These are phyloP conservation scores for Psammodynastes pulverulentus DNA, from an alignment of 2,113 vertebrate species.

Conservation along the genomic window DNA sequence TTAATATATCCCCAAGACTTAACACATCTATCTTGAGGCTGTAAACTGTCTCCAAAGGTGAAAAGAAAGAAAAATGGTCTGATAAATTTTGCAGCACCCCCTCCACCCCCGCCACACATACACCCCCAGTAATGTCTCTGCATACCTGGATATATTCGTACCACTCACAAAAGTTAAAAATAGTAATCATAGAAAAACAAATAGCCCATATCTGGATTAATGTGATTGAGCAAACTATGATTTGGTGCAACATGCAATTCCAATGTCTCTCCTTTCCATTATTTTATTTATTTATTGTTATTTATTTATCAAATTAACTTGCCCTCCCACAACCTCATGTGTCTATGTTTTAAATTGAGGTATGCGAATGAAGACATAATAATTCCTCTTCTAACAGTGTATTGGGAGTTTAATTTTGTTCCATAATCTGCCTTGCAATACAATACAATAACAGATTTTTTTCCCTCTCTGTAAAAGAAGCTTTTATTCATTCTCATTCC, in stretches of 20 bases:
- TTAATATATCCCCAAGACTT: neutral
- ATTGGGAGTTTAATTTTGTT: neutral
- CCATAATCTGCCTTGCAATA: neutral
- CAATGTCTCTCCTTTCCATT: neutral
- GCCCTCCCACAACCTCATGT: neutral
- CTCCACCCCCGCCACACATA: too few relatives aligned
- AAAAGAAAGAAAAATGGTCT: neutral
- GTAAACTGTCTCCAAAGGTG: neutral
- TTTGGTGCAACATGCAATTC: neutral
- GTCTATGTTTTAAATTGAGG: neutral
- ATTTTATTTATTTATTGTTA: neutral
- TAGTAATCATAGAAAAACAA: neutral
- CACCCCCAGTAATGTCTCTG: neutral
- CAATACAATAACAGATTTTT: neutral
- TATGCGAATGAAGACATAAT: neutral
- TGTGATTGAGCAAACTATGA: neutral
- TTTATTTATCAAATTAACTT: neutral
- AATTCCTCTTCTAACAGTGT: neutral
- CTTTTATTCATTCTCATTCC: neutral
- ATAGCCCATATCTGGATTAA: neutral
- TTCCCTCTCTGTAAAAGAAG: neutral
- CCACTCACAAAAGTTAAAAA: neutral
- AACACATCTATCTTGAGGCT: neutral
- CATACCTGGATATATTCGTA: neutral
- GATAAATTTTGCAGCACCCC: neutral